Conservation (phyloP, 2,113 vertebrate genomes). For the Leiothrix lutea region DNA sequence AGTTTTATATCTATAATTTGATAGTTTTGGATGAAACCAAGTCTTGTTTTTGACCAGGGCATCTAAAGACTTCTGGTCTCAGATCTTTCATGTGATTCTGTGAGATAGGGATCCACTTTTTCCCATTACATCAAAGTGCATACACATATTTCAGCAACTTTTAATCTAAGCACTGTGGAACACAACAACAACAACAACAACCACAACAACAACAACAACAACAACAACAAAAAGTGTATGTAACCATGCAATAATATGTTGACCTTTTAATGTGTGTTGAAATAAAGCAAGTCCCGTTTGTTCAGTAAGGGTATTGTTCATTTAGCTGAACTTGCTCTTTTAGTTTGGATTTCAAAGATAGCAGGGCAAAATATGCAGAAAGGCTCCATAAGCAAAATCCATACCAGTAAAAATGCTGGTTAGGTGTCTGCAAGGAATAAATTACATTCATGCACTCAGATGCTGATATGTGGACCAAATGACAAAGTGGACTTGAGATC, state of each 20-base stretch:
- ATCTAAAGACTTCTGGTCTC: background rate
- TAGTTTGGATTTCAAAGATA: background rate
- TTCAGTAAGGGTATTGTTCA: background rate
- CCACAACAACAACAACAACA: background rate
- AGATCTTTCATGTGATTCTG: background rate
- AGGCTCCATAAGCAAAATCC: background rate
- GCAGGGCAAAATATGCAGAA: background rate
- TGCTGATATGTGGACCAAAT: background rate
- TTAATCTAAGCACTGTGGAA: background rate
- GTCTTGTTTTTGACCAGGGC: background rate
- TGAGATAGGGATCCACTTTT: background rate
- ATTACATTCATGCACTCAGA: accelerated
- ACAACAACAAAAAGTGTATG: background rate
- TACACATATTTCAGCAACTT: background rate
- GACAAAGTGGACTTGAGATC: background rate
- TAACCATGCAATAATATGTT: background rate
- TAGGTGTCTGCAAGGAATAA: background rate
- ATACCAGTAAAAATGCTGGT: background rate
- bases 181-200: background rate
- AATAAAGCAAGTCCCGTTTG: background rate
- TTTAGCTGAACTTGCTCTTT: background rate
- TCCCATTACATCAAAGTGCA: background rate
- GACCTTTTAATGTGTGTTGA: background rate
- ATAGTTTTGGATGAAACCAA: accelerated
- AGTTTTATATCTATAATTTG: background rate